A percentile compares a stretch with the other conserved stretches of the same genome.
Evolutionary conservation across 2,888 invertebrate genomes (phyloP).

Genomic region (Nemurella pictetii): DNA sequence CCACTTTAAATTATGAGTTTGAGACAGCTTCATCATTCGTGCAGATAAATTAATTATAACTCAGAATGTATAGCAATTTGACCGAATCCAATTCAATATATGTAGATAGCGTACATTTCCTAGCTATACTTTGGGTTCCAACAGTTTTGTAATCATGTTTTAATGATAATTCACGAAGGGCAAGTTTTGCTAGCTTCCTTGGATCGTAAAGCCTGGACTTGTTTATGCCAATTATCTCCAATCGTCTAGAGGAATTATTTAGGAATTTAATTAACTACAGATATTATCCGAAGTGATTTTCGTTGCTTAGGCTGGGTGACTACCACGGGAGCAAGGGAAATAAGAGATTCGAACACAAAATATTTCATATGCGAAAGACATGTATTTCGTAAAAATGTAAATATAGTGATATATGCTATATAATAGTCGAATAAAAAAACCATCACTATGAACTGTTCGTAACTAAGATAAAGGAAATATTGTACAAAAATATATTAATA

Average conservation of each 20-base stretch:
- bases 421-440: slow-evolving; percentile 25
- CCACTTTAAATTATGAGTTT: not conserved
- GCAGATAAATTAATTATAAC: not conserved
- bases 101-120: slow-evolving; percentile 9
- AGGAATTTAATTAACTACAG: no score
- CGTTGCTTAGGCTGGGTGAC: not conserved
- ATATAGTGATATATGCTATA: slow-evolving; percentile 23
- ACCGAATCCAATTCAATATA: slow-evolving; percentile 18
- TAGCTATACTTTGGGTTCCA: not conserved
- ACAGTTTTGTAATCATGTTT: not conserved
- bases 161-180: not conserved
- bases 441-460: slow-evolving; percentile 9
- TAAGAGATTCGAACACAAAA: not conserved
- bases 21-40: not conserved
- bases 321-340: not conserved
- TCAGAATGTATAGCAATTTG: slow-evolving; percentile 4
- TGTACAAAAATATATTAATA: slow-evolving; percentile 30
- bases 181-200: no score
- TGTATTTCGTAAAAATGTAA: slow-evolving; percentile 34
- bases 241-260: no score
- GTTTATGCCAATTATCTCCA: no score
- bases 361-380: slow-evolving; percentile 2
- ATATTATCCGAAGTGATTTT: no score
- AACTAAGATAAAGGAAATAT: slow-evolving; percentile 5
- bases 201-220: no score